Evolutionary conservation across 2,113 vertebrate genomes (phyloP).

Genomic region (Piprites chloris): DNA sequence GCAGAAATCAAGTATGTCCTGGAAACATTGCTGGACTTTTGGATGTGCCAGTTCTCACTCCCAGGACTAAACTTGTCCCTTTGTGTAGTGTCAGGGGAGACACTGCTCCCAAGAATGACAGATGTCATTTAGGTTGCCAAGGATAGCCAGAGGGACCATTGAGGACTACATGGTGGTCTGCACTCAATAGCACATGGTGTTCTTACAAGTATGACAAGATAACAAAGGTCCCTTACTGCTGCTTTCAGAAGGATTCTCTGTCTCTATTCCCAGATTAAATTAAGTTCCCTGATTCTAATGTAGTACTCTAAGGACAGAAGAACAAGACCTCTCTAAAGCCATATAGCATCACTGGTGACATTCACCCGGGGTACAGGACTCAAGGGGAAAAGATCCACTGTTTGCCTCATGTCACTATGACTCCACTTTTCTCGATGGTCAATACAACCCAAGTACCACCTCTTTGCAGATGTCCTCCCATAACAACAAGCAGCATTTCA

Average conservation of each 20-base stretch:
- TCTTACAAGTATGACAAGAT: neutral
- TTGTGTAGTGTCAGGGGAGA: neutral
- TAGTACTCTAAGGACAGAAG: neutral
- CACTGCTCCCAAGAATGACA: rapidly evolving
- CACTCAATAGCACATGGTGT: rapidly evolving
- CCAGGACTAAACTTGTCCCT: neutral
- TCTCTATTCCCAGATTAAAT: neutral
- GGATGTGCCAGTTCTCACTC: neutral
- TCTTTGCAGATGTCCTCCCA: neutral
- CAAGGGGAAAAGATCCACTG: neutral
- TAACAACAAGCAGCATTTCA: neutral
- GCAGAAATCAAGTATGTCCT: neutral
- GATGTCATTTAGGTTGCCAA: neutral
- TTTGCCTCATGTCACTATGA: neutral
- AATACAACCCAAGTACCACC: neutral
- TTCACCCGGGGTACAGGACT: neutral
- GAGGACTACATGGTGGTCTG: neutral
- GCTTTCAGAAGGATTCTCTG: neutral
- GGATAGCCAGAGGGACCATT: neutral
- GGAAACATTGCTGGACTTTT: neutral
- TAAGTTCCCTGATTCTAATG: neutral
- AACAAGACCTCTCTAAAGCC: neutral
- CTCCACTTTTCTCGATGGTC: neutral
- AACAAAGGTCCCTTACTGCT: neutral
- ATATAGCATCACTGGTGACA: neutral